Evolutionary conservation across 2,113 vertebrate species (phyloP).

Genomic region (Potamarius usumacintae): DNA sequence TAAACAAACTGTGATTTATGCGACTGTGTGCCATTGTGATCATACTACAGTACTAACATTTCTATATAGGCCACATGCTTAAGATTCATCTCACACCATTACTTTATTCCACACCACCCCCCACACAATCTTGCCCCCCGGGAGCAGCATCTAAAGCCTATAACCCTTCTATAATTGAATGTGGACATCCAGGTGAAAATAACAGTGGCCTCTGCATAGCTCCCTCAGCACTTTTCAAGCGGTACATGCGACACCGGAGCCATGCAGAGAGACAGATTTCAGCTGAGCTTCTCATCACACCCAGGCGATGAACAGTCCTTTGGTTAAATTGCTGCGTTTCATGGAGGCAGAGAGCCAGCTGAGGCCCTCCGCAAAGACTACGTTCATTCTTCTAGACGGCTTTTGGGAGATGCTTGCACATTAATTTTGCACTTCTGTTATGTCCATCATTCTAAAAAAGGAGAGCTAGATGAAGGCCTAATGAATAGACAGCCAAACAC

Average conservation of each 20-base stretch:
- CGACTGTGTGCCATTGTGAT: neutral
- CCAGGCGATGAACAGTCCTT: slow-evolving; percentile 1
- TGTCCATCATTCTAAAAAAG: neutral
- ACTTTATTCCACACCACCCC: slow-evolving; percentile 12
- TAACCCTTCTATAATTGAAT: slow-evolving; percentile 46
- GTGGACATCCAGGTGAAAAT: slow-evolving; percentile 41
- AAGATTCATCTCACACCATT: slow-evolving; percentile 11
- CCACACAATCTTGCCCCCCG: neutral
- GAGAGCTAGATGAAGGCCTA: neutral
- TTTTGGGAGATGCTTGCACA: neutral
- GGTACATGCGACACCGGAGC: neutral
- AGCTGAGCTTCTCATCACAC: slow-evolving; percentile 34
- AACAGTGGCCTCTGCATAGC: slow-evolving; percentile 14
- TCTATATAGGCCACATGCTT: neutral
- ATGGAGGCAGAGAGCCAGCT: neutral
- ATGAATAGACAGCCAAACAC: neutral
- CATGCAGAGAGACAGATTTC: neutral
- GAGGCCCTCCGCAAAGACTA: neutral
- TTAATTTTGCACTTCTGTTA: neutral
- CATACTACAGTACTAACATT: neutral
- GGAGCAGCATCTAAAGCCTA: slow-evolving; percentile 41
- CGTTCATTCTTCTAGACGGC: neutral
- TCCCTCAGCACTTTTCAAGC: slow-evolving; percentile 17
- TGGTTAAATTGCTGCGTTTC: slow-evolving; percentile 14
- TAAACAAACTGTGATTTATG: slow-evolving; percentile 2